Conservation (phyloP, 2,888 invertebrate genomes). For the Hyles lineata region DNA sequence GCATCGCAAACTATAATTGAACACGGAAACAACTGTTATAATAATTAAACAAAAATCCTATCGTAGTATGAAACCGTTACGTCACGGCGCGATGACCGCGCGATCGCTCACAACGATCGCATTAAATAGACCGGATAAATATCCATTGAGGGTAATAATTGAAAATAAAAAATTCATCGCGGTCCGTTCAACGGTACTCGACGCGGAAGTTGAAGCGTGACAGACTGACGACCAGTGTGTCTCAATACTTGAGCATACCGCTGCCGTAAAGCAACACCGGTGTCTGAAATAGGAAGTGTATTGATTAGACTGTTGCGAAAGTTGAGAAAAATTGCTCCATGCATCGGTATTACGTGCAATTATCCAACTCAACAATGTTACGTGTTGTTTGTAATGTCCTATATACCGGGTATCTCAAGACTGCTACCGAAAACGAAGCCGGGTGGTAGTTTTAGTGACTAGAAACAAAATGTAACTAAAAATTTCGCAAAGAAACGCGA, state of each 20-base stretch:
- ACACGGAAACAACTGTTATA: not conserved
- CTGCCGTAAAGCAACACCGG: not conserved
- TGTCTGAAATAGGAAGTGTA: not conserved
- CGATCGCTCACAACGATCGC: slow-evolving; percentile 45
- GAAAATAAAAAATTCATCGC: slow-evolving; percentile 76
- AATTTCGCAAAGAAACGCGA: too few relatives aligned
- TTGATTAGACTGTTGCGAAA: slow-evolving; percentile 2
- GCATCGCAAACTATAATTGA: not conserved
- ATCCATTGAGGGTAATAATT: slow-evolving; percentile 68
- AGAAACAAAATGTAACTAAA: too few relatives aligned
- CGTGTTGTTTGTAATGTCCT: not conserved
- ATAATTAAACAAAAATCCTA: not conserved
- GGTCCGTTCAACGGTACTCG: slow-evolving; percentile 52
- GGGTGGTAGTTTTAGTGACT: too few relatives aligned
- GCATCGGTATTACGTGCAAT: not conserved
- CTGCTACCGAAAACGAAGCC: too few relatives aligned
- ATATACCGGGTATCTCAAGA: too few relatives aligned
- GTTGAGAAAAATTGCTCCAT: not conserved
- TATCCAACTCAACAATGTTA: not conserved
- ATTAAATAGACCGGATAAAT: slow-evolving; percentile 68
- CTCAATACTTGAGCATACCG: slow-evolving; percentile 3
- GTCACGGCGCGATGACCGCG: slow-evolving; percentile 42
- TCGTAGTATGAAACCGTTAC: slow-evolving; percentile 41
- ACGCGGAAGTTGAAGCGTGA: slow-evolving; percentile 50
- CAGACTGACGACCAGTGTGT: slow-evolving; percentile 32